phyloP scores from a whole-genome alignment of 2,888 invertebrate genomes.

The Antheraea yamamai region DNA sequence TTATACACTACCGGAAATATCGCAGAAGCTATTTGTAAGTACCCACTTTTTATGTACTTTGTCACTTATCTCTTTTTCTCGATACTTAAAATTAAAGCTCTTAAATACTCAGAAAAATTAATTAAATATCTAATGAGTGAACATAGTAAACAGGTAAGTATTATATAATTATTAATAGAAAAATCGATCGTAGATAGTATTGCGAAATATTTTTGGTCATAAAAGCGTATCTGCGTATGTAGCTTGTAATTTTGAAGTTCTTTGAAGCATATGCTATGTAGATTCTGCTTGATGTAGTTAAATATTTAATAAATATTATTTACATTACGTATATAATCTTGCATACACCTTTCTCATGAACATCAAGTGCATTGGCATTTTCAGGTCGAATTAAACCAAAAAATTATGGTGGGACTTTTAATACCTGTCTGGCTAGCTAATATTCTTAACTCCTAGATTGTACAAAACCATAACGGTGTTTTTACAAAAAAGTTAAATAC shows the following conservation, averaged over 20 bases:
- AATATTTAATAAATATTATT: background rate
- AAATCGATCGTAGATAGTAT: no score
- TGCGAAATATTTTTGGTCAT: background rate
- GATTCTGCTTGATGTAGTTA: background rate
- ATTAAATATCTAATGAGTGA: background rate
- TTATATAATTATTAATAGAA: no score
- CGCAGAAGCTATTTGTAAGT: constrained; percentile 77
- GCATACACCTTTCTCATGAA: no score
- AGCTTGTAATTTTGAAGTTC: background rate
- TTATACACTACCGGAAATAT: constrained; percentile 73
- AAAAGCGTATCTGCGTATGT: background rate
- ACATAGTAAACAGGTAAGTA: no score
- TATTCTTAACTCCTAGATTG: no score
- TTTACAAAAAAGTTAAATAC: no score
- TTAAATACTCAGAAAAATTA: background rate
- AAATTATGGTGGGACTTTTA: no score
- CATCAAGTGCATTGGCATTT: no score
- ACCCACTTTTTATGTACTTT: background rate
- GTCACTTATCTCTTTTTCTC: background rate
- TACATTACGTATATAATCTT: background rate
- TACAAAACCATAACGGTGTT: no score
- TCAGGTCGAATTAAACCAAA: no score
- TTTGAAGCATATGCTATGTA: background rate
- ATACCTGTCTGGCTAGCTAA: no score
- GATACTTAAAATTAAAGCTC: background rate